These are phyloP conservation scores for Microtus pennsylvanicus DNA, from an alignment of 2,113 vertebrate genomes.

Conservation along the genomic window DNA sequence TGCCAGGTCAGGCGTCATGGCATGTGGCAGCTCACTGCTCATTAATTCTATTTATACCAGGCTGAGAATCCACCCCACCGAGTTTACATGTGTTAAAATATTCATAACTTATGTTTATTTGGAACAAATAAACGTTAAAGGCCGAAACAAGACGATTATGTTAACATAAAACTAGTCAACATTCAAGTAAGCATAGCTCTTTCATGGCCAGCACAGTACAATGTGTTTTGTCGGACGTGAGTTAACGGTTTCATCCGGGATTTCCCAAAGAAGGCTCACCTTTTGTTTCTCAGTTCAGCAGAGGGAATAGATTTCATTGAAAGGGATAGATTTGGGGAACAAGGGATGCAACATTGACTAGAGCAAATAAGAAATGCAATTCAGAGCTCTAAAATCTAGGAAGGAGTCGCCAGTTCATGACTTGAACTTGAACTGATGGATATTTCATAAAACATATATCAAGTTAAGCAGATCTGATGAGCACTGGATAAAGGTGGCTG, in stretches of 20 bases:
- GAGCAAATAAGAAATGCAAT: constrained; percentile 59
- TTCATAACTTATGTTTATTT: constrained; percentile 94
- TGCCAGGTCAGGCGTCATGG: constrained; percentile 90
- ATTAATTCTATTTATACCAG: constrained; percentile 99
- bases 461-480: constrained; percentile 30
- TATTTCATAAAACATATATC: constrained; percentile 59
- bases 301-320: constrained; percentile 73
- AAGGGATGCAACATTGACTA: constrained; percentile 72
- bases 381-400: constrained; percentile 71
- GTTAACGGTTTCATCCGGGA: constrained; percentile 77
- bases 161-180: constrained; percentile 88
- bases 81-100: constrained; percentile 99
- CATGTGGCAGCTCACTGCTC: constrained; percentile 96
- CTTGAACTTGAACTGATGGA: constrained; percentile 32
- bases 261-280: constrained; percentile 66
- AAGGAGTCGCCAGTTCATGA: constrained; percentile 58
- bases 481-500: constrained; percentile 51
- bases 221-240: constrained; percentile 78
- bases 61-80: constrained; percentile 97
- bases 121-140: constrained; percentile 88
- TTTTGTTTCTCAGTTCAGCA: constrained; percentile 76
- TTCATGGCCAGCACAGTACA: constrained; percentile 76
- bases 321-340: constrained; percentile 80
- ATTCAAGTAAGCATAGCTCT: constrained; percentile 82
- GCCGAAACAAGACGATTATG: constrained; percentile 87